Percentiles rank a stretch among this genome's conserved stretches.
Conservation (phyloP, 2,888 invertebrate genomes). For the Drosophila putrida region DNA sequence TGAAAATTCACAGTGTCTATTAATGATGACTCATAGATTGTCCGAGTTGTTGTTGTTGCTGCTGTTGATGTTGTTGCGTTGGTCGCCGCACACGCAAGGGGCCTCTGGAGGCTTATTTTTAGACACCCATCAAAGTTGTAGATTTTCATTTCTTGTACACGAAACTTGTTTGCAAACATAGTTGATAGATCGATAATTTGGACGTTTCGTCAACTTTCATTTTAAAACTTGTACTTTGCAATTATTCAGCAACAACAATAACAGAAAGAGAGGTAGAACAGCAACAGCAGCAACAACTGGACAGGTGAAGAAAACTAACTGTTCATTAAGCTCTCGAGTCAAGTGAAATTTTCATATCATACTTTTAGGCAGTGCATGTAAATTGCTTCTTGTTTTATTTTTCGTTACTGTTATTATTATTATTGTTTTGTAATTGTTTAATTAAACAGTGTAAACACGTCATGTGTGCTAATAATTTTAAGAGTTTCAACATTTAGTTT, state of each 20-base stretch:
- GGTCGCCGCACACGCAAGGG: neutral
- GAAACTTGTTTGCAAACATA: neutral
- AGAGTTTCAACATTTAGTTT: neutral
- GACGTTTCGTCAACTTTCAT: neutral
- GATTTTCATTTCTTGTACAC: constrained; percentile 27
- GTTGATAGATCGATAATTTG: constrained; percentile 62
- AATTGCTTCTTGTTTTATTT: constrained; percentile 11
- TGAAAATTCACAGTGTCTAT: constrained; percentile 41
- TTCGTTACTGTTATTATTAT: neutral
- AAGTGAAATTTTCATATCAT: constrained; percentile 31
- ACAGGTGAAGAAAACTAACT: constrained; percentile 10
- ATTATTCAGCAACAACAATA: constrained; percentile 14
- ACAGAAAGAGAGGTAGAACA: neutral
- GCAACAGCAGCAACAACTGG: constrained; percentile 1
- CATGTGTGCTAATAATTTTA: neutral
- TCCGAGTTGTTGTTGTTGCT: constrained; percentile 18
- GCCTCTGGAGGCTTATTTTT: constrained; percentile 63
- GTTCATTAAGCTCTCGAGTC: constrained; percentile 5
- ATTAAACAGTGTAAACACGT: constrained; percentile 6
- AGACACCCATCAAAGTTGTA: constrained; percentile 36
- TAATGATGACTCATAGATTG: constrained; percentile 48
- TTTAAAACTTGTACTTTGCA: constrained; percentile 19
- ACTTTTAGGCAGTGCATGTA: constrained; percentile 57
- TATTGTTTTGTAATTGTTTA: neutral
- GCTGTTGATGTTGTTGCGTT: constrained; percentile 17